Percentiles rank a stretch among this genome's conserved stretches.
phyloP scores from a whole-genome alignment of 2,797 vertebrate species.

The Acestrorhynchus altus region DNA sequence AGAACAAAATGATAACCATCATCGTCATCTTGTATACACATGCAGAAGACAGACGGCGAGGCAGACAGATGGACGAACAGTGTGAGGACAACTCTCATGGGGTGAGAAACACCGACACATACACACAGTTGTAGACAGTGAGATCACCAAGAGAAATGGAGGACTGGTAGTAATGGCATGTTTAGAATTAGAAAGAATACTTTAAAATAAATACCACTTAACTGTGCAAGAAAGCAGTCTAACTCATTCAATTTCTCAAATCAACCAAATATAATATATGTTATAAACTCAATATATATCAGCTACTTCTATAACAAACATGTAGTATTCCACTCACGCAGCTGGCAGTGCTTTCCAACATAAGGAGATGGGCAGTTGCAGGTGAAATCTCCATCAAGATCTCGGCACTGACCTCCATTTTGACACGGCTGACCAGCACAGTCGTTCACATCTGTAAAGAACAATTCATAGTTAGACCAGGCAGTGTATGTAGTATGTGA shows the following conservation, averaged over 20 bases:
- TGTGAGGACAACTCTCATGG: slow-evolving; percentile 26
- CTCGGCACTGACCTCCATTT: slow-evolving; percentile 83
- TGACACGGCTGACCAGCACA: slow-evolving; percentile 81
- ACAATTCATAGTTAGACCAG: not conserved
- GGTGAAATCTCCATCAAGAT: slow-evolving; percentile 80
- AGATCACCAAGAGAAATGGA: not conserved
- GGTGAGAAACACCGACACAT: slow-evolving; percentile 18
- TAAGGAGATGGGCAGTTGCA: slow-evolving; percentile 87
- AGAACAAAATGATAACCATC: slow-evolving; percentile 36
- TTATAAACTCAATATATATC: not conserved
- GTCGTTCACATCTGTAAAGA: slow-evolving; percentile 76
- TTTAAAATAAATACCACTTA: not conserved
- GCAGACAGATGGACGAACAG: slow-evolving; percentile 49
- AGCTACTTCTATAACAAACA: not conserved
- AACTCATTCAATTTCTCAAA: not conserved
- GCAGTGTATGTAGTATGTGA: not conserved
- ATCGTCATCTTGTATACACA: slow-evolving; percentile 20
- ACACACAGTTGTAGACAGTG: not conserved
- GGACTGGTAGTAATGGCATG: not conserved
- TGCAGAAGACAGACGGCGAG: slow-evolving; percentile 19
- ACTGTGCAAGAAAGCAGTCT: not conserved
- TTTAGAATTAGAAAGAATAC: not conserved
- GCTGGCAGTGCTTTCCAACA: slow-evolving; percentile 82
- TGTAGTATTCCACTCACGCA: slow-evolving; percentile 74
- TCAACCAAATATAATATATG: not conserved